phyloP scores from a whole-genome alignment of 2,888 invertebrate genomes.

The Capitulum mitella region DNA sequence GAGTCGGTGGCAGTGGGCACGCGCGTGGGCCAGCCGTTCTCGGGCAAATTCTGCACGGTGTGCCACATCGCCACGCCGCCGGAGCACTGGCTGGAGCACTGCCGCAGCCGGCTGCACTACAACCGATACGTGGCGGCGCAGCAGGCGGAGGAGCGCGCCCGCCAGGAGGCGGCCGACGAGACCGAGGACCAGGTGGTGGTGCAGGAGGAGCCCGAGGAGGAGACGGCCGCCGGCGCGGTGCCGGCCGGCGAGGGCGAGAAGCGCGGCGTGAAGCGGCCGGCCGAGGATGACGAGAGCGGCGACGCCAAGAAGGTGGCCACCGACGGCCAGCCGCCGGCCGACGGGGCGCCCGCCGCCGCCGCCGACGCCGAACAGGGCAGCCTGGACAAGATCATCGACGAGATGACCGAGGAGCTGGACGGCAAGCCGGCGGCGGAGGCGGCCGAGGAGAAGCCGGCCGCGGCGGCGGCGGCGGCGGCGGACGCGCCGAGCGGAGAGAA shows the following conservation, averaged over 20 bases:
- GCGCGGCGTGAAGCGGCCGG: slow-evolving; percentile 13
- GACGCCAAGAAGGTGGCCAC: neutral
- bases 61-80: neutral
- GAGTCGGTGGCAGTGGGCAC: neutral
- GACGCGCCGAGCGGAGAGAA: neutral
- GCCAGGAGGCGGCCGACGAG: neutral
- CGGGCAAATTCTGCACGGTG: neutral
- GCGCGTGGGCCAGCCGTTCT: neutral
- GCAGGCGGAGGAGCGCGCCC: neutral
- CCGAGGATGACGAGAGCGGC: neutral
- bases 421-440: neutral
- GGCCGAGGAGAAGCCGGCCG: neutral
- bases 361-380: neutral
- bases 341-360: too few species aligned
- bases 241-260: neutral
- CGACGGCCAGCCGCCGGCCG: neutral
- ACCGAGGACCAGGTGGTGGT: neutral
- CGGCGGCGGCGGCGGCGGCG: neutral
- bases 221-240: neutral
- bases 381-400: neutral
- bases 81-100: slow-evolving; percentile 1
- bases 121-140: neutral
- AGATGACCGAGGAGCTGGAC: neutral
- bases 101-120: slow-evolving; percentile 7
- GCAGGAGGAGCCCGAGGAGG: neutral